Evolutionary conservation across 2,113 vertebrate genomes (phyloP).

Genomic region (Hippocampus guttulatus): DNA sequence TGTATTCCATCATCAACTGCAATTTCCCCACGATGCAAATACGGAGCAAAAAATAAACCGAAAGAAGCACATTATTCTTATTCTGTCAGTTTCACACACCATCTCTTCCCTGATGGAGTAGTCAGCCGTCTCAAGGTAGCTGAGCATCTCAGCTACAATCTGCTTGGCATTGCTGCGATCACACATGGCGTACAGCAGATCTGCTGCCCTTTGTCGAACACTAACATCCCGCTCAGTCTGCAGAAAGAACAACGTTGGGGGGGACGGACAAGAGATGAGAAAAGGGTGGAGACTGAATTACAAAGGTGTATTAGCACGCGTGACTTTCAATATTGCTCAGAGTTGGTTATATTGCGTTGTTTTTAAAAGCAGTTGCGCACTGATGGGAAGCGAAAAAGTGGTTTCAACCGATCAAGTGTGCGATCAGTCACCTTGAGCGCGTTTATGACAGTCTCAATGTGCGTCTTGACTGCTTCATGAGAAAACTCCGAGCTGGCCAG

Average conservation of each 20-base stretch:
- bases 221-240: conserved; percentile 91
- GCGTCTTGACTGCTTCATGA: conserved; percentile 79
- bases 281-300: background rate
- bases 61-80: background rate
- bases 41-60: background rate
- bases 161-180: conserved; percentile 91
- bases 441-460: conserved; percentile 82
- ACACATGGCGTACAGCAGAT: conserved; percentile 91
- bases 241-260: background rate
- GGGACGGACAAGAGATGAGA: too few relatives aligned
- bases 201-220: conserved; percentile 84
- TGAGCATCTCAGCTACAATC: conserved; percentile 90
- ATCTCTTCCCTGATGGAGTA: conserved; percentile 93
- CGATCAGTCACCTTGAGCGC: conserved; percentile 73
- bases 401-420: background rate
- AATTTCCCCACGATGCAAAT: background rate
- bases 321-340: background rate
- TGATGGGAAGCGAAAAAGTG: background rate
- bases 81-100: conserved; percentile 51
- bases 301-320: background rate
- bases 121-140: conserved; percentile 88
- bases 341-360: background rate
- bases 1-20: background rate
- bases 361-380: background rate
- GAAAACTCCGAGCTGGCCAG: conserved; percentile 77